Conservation (phyloP, 2,113 vertebrate species). For the Anoura caudifer region DNA sequence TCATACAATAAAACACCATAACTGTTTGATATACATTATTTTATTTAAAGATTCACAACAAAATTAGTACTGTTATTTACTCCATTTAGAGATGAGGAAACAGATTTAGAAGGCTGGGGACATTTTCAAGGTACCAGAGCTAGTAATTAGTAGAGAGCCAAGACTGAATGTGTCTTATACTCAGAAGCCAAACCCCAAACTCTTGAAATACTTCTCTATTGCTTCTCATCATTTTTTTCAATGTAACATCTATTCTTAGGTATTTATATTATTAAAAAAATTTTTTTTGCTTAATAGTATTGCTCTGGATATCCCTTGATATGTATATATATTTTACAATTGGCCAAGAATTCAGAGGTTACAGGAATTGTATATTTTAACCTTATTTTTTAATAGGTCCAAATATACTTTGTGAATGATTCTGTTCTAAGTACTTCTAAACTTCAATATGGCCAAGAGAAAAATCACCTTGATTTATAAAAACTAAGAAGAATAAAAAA, state of each 20-base stretch:
- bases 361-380: neutral
- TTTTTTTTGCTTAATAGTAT: neutral
- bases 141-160: neutral
- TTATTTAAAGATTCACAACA: neutral
- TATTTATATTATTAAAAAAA: neutral
- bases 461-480: slow-evolving; percentile 70
- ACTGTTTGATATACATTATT: neutral
- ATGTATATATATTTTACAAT: neutral
- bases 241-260: neutral
- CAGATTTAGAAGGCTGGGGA: neutral
- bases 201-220: neutral
- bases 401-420: neutral
- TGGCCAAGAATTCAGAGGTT: neutral
- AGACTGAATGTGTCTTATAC: neutral
- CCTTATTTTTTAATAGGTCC: neutral
- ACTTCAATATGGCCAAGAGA: slow-evolving; percentile 48
- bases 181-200: neutral
- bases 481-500: slow-evolving; percentile 58
- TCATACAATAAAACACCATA: neutral
- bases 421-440: slow-evolving; percentile 26
- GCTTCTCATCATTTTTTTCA: neutral
- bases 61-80: neutral
- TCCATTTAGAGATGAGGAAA: neutral
- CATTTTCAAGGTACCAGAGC: neutral
- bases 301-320: neutral